Evolutionary conservation across 2,797 vertebrate species (phyloP), one percentile per base, ranked within the genome.

Genomic region (Acridotheres tristis): DNA sequence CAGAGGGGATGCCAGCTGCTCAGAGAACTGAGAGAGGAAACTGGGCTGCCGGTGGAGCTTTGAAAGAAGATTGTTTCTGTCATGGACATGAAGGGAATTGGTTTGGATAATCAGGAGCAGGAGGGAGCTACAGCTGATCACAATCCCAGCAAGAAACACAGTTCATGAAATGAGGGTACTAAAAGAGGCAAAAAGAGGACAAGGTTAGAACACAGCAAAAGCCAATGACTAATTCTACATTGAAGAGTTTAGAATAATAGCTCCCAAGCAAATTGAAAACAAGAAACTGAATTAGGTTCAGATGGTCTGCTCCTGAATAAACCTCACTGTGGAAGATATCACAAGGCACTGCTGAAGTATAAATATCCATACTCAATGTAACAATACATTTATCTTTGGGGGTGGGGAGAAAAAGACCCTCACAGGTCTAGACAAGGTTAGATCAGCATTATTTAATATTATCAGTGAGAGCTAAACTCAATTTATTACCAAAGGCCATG

Each of bases 271-370:
- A 93, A 93, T 0, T 79, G 54, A 88, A 96, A 95, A 82, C 59
- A 86, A 92, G 79, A 68, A 84, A 78, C 30, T 54, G 67, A 93
- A 94, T 90, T 84, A 79, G 29, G 75, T 67, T 88, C 88, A 88
- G 43, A 93, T 73, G 59, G 79, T 48, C 62, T 51, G 38, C 42
- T 93, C 55, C 88, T 82, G 88, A 89, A 57, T 63, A 92, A 94
- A 88, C 69, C 20, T 25, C 36, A 23, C 32, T 38, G 34, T 51
- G 83, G 62, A 95, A 89, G 89, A 80, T 75, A 80, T 80, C 92
- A 85, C 53, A 81, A 90, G 54, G 66, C 36, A 76, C 32, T 55
- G 42, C 32, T 92, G 81, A 51, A 73, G 32, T 34, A 74, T 73
- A 81, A 93, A 78, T 81, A 73, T n/a, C 38, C 74, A 85, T 69